These are phyloP conservation scores for Gymnosoma rotundatum DNA, from an alignment of 2,888 invertebrate genomes.

Conservation along the genomic window DNA sequence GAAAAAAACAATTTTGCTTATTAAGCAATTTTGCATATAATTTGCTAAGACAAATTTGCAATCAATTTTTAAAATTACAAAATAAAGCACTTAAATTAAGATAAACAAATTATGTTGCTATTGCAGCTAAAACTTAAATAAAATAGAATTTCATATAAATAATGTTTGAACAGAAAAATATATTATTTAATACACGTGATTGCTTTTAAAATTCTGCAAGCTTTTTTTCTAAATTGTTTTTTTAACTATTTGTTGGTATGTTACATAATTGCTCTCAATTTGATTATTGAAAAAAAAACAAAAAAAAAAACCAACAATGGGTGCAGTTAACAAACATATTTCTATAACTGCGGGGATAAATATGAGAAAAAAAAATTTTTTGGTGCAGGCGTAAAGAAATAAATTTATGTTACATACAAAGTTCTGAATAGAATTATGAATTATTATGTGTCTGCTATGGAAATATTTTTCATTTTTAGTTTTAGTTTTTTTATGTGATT, in stretches of 20 bases:
- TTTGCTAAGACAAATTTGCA: slow-evolving; percentile 23
- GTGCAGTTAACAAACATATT: slow-evolving; percentile 52
- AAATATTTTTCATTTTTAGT: slow-evolving; percentile 32
- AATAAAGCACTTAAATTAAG: slow-evolving; percentile 20
- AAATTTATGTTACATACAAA: slow-evolving; percentile 12
- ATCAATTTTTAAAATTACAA: slow-evolving; percentile 5
- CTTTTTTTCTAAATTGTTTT: slow-evolving; percentile 7
- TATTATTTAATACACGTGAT: background rate
- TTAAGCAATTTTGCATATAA: background rate
- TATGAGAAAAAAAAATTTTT: slow-evolving; percentile 45
- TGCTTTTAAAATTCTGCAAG: slow-evolving; percentile 5
- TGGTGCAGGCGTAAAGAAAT: slow-evolving; percentile 51
- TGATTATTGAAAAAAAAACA: slow-evolving; percentile 31
- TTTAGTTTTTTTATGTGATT: slow-evolving; percentile 23
- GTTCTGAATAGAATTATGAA: slow-evolving; percentile 50
- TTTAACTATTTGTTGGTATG: slow-evolving; percentile 12
- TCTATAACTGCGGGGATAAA: slow-evolving; percentile 36
- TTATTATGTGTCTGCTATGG: slow-evolving; percentile 46
- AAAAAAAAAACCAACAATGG: slow-evolving; percentile 48
- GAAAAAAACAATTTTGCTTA: background rate
- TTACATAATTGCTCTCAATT: slow-evolving; percentile 62
- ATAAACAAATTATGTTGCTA: slow-evolving; percentile 9
- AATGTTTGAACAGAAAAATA: background rate
- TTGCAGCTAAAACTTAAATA: too few relatives aligned
- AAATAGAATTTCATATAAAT: background rate